phyloP scores from a whole-genome alignment of 2,113 vertebrate genomes.

The Opisthocomus hoazin region DNA sequence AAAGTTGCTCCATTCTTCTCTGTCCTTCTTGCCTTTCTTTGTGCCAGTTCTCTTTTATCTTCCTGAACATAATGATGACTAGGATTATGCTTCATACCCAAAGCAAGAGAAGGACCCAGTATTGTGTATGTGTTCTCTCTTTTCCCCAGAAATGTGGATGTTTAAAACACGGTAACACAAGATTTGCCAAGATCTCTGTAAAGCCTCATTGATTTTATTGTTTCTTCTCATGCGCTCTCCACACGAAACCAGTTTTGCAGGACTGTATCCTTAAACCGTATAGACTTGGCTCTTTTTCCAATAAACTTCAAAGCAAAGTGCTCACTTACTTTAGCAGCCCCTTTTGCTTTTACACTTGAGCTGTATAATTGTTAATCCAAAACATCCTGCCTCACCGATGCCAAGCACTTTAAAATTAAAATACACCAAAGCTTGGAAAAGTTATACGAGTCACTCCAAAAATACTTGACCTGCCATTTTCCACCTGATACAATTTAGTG shows the following conservation, averaged over 20 bases:
- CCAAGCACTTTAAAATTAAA: neutral
- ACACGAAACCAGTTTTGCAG: neutral
- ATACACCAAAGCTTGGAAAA: neutral
- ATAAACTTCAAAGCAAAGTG: conserved; percentile 8
- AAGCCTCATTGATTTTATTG: conserved; percentile 12
- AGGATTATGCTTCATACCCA: neutral
- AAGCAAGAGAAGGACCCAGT: neutral
- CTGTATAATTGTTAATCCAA: conserved; percentile 27
- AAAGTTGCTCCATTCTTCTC: neutral
- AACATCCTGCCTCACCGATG: neutral
- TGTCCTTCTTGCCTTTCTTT: neutral
- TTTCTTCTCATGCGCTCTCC: neutral
- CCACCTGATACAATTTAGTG: neutral
- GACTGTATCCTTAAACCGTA: neutral
- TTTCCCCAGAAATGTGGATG: neutral
- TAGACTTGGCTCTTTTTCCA: neutral
- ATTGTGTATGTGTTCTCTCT: neutral
- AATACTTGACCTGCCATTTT: neutral
- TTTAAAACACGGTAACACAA: neutral
- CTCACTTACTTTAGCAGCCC: neutral
- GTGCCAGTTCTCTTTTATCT: neutral
- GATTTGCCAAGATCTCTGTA: neutral
- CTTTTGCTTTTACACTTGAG: neutral
- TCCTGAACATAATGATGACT: neutral
- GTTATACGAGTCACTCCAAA: neutral